Conservation (phyloP, 2,797 vertebrate species). For the Tapera naevia region DNA sequence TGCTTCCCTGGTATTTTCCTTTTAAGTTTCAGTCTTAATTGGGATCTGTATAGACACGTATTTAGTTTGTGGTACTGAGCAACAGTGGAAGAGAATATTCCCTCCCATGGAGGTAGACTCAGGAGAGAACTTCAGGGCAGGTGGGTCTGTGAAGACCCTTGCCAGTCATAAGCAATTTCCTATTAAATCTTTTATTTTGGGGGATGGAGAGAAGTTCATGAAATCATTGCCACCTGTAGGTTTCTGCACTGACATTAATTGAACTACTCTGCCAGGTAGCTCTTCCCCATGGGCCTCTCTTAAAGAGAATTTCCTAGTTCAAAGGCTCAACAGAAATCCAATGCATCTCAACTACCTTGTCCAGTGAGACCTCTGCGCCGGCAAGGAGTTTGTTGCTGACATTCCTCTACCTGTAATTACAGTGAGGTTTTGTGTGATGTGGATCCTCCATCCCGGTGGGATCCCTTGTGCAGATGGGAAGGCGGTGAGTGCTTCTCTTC, state of each 20-base stretch:
- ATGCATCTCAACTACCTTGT: not conserved
- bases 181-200: not conserved
- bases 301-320: not conserved
- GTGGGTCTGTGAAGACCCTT: not conserved
- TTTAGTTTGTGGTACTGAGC: not conserved
- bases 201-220: rapidly evolving
- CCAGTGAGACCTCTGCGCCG: not conserved
- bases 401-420: not conserved
- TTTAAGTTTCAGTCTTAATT: not conserved
- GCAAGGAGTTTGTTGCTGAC: not conserved
- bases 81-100: not conserved
- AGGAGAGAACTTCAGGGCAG: not conserved
- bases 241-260: not conserved
- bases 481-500: not conserved
- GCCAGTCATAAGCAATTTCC: not conserved
- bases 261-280: not conserved
- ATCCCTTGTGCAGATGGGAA: not conserved
- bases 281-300: not conserved
- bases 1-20: not conserved
- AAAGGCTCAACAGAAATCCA: not conserved
- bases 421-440: not conserved
- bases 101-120: not conserved
- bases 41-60: not conserved
- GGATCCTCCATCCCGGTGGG: not conserved
- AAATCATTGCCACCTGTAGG: not conserved